A percentile compares a stretch with the other conserved stretches of the same genome.
phyloP scores from a whole-genome alignment of 2,113 vertebrate genomes.

The Anarrhichthys ocellatus region DNA sequence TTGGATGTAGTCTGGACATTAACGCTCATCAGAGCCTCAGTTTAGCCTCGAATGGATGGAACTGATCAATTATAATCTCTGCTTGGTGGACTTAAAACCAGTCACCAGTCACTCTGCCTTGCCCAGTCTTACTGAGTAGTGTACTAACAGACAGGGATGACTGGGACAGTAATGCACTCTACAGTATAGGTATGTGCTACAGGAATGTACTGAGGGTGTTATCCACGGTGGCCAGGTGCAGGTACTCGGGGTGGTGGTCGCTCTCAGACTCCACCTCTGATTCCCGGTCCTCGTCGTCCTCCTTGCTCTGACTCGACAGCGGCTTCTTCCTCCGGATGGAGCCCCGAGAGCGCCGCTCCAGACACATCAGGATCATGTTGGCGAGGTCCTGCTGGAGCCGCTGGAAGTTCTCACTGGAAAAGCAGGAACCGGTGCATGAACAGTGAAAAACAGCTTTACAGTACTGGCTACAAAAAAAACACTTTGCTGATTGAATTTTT shows the following conservation, averaged over 20 bases:
- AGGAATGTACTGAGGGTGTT: slow-evolving; percentile 86
- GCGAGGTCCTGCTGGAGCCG: slow-evolving; percentile 91
- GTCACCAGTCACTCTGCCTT: background rate
- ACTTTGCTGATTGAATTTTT: too few relatives aligned
- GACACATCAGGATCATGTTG: slow-evolving; percentile 88
- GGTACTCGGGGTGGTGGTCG: slow-evolving; percentile 86
- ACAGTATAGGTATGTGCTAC: slow-evolving; percentile 62
- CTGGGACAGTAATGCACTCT: background rate
- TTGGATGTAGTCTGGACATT: background rate
- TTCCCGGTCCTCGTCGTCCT: slow-evolving; percentile 20
- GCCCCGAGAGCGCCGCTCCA: slow-evolving; percentile 83
- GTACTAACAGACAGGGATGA: background rate
- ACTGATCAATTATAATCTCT: background rate
- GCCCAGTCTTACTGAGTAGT: background rate
- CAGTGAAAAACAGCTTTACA: background rate
- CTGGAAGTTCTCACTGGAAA: slow-evolving; percentile 92
- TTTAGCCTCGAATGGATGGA: too few relatives aligned
- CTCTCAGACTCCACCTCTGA: slow-evolving; percentile 47
- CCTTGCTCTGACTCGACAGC: slow-evolving; percentile 33
- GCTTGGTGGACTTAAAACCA: background rate
- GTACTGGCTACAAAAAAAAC: background rate
- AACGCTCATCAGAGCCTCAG: background rate
- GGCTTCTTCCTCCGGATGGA: slow-evolving; percentile 69
- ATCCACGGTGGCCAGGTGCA: slow-evolving; percentile 88
- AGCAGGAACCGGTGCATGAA: background rate